These are phyloP conservation scores for Limnothrissa miodon DNA, from an alignment of 2,113 vertebrate genomes.

Conservation along the genomic window DNA sequence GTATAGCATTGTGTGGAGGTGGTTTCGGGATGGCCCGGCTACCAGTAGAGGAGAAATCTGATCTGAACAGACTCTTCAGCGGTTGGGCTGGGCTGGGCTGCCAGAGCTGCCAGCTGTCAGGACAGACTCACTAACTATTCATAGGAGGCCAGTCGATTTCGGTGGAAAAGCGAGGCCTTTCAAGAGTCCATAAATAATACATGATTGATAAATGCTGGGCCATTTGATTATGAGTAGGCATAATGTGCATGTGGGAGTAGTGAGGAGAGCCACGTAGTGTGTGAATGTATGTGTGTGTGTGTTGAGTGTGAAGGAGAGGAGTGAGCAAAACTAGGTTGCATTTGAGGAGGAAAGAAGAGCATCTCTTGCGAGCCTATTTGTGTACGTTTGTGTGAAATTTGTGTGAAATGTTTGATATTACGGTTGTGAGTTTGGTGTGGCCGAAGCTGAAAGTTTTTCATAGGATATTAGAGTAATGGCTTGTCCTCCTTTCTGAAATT, in stretches of 20 bases:
- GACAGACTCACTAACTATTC: conserved; percentile 35
- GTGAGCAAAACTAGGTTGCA: neutral
- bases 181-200: conserved; percentile 56
- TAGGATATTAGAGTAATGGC: neutral
- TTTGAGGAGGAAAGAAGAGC: neutral
- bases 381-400: neutral
- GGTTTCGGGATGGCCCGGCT: neutral
- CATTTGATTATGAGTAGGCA: conserved; percentile 54
- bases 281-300: conserved; percentile 9
- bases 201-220: conserved; percentile 54
- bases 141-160: conserved; percentile 40
- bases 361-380: conserved; percentile 11
- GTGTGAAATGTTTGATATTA: neutral
- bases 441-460: neutral
- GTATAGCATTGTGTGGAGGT: neutral
- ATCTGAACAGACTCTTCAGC: neutral
- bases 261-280: neutral
- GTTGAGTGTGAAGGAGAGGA: conserved; percentile 22
- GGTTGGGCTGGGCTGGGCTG: neutral
- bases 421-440: neutral
- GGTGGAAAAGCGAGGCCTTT: conserved; percentile 47
- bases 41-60: neutral
- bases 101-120: conserved; percentile 5
- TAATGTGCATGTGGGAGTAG: conserved; percentile 27
- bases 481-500: neutral